Evolutionary conservation across 1,140 invertebrate genomes (phyloP), one percentile per base, ranked within the genome.

Genomic region (Drosophila setifemur): DNA sequence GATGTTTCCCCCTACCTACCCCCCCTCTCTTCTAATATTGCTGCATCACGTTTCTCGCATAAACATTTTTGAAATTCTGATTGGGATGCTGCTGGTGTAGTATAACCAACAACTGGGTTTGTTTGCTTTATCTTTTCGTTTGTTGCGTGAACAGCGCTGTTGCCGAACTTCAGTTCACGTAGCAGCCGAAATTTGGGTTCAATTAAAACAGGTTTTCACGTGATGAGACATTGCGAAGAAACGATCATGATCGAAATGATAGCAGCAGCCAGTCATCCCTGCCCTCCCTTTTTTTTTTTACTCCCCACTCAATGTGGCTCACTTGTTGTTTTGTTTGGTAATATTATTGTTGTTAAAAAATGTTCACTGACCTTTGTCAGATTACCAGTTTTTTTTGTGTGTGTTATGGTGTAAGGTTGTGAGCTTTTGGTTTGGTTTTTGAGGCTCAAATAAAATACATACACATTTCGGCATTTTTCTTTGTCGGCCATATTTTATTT

Each of bases 331-430:
- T n/a, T n/a, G 39, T 76, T 68, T 81, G 57, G 45, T 76, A 50
- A 50, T 53, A 14, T 60, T 75, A 42, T 73, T 73, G 49, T 64
- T 64, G 35, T 64, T 68, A 57, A 72, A 74, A 72, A 66, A 79
- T 85, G 79, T 85, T 85, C 79, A 85, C 81, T 85, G 79, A 85
- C 79, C 79, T 85, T 85, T 85, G 79, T 53, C 75, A 72, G 73
- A 79, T 73, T 81, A 75, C 71, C 55, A 76, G 75, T 86, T 85
- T 78, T 39, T 43, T 47, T 49, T 52, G 28, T 21, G 18, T 61
- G 35, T 21, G 28, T 28, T 45, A 53, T 49, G 53, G 8, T 60
- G 42, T 47, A 54, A 47, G n/a, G n/a, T n/a, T n/a, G 29, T 39
- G 21, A 45, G 23, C 37, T 37, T 25, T 33, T 44, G 25, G 45